Conservation (phyloP, 2,888 invertebrate species). For the Schizotus pectinicornis region DNA sequence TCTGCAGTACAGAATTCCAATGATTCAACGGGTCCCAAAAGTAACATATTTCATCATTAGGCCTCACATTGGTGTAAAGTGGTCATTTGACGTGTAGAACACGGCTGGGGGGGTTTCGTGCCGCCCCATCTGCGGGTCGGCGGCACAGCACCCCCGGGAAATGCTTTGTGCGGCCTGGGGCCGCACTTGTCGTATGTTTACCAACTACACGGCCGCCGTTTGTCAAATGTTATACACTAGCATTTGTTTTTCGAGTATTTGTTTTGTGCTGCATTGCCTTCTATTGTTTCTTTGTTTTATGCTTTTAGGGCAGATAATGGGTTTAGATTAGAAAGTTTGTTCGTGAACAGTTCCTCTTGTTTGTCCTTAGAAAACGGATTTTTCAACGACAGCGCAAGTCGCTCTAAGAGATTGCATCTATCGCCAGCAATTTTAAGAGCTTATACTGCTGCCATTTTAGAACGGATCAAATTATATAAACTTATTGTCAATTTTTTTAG, state of each 20-base stretch:
- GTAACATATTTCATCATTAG: conserved; percentile 63
- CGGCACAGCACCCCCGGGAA: conserved; percentile 50
- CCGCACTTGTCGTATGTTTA: conserved; percentile 42
- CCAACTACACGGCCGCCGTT: conserved; percentile 46
- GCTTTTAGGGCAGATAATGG: conserved; percentile 45
- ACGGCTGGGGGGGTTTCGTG: conserved; percentile 39
- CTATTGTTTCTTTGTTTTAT: conserved; percentile 44
- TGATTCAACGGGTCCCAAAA: conserved; percentile 61
- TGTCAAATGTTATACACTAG: conserved; percentile 55
- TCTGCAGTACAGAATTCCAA: conserved; percentile 50
- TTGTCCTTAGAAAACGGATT: conserved; percentile 4
- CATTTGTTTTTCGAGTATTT: conserved; percentile 53
- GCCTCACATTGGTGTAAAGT: conserved; percentile 60
- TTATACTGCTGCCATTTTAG: no score
- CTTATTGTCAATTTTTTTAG: no score
- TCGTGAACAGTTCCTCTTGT: conserved; percentile 20
- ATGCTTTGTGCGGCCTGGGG: conserved; percentile 45
- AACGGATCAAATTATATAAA: no score
- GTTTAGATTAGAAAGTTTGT: conserved; percentile 44
- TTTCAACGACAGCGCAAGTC: no score
- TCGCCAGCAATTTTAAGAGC: no score
- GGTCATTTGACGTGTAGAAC: conserved; percentile 62
- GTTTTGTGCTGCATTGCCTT: conserved; percentile 29
- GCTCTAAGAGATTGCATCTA: no score
- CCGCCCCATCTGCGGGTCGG: conserved; percentile 30